phyloP scores from a whole-genome alignment of 2,888 invertebrate species.

The Xestoiulus laeticollis region DNA sequence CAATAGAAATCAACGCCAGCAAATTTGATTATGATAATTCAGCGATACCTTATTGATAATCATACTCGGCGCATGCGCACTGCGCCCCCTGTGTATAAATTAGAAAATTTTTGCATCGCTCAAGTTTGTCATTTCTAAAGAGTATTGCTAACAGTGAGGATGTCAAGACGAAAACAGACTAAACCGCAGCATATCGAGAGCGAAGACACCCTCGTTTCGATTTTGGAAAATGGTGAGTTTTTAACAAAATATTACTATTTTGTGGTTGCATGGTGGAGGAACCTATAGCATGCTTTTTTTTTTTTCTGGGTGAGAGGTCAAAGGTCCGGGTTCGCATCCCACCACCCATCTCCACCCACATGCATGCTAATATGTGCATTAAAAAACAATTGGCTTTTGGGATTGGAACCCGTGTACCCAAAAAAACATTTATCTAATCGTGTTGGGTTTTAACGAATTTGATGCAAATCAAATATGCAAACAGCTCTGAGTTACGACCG shows the following conservation, averaged over 20 bases:
- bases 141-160: conserved; percentile 48
- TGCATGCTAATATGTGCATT: background rate
- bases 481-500: conserved; percentile 40
- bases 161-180: conserved; percentile 52
- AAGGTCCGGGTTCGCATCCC: background rate
- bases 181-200: conserved; percentile 52
- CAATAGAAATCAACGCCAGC: conserved; percentile 57
- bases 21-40: conserved; percentile 63
- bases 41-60: conserved; percentile 53
- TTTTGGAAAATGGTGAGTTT: conserved; percentile 48
- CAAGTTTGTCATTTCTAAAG: conserved; percentile 50
- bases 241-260: no score
- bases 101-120: conserved; percentile 50
- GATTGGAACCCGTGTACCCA: conserved; percentile 6
- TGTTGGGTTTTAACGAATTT: conserved; percentile 46
- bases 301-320: background rate
- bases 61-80: conserved; percentile 53
- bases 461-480: conserved; percentile 50
- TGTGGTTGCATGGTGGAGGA: no score
- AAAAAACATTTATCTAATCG: conserved; percentile 24
- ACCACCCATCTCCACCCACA: background rate
- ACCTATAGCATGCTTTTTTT: background rate
- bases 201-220: conserved; percentile 49
- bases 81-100: conserved; percentile 49
- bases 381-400: background rate